A percentile compares a stretch with the other conserved stretches of the same genome.
phyloP scores from a whole-genome alignment of 2,797 vertebrate species.

The Parambassis ranga region DNA sequence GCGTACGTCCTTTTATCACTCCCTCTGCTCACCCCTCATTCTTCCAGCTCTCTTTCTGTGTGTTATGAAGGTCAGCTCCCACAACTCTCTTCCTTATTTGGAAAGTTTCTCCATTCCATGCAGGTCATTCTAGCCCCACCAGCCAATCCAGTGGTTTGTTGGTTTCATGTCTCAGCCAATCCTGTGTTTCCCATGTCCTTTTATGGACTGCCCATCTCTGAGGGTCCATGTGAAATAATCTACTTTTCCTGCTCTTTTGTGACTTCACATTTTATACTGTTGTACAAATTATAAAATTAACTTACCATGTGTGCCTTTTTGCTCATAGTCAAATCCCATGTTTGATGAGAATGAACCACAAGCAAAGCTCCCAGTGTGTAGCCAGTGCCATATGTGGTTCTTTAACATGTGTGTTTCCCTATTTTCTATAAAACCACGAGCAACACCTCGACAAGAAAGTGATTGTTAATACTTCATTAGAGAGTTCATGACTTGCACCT shows the following conservation, averaged over 20 bases:
- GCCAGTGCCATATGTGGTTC: conserved; percentile 34
- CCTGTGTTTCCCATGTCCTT: conserved; percentile 83
- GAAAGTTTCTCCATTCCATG: conserved; percentile 85
- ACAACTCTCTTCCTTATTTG: conserved; percentile 84
- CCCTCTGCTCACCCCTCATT: conserved; percentile 15
- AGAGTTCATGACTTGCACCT: conserved; percentile 78
- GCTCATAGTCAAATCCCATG: conserved; percentile 3
- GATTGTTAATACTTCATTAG: conserved; percentile 81
- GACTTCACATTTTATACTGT: conserved; percentile 34
- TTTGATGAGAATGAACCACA: conserved; percentile 27
- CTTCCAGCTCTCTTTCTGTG: conserved; percentile 27
- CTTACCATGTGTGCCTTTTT: conserved; percentile 14
- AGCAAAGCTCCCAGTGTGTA: conserved; percentile 10
- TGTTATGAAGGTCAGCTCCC: conserved; percentile 66
- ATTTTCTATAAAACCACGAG: conserved; percentile 62
- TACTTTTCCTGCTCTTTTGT: conserved; percentile 48
- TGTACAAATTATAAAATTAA: conserved; percentile 30
- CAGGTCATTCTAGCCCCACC: conserved; percentile 80
- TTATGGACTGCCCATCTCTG: conserved; percentile 86
- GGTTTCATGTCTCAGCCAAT: conserved; percentile 74
- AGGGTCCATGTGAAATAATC: conserved; percentile 64
- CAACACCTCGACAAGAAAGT: conserved; percentile 78
- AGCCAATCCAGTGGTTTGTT: conserved; percentile 68
- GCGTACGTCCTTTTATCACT: conserved; percentile 33
- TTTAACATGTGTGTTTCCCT: conserved; percentile 48